Evolutionary conservation across 1,140 invertebrate genomes (phyloP).

Genomic region (Sinella curviseta): DNA sequence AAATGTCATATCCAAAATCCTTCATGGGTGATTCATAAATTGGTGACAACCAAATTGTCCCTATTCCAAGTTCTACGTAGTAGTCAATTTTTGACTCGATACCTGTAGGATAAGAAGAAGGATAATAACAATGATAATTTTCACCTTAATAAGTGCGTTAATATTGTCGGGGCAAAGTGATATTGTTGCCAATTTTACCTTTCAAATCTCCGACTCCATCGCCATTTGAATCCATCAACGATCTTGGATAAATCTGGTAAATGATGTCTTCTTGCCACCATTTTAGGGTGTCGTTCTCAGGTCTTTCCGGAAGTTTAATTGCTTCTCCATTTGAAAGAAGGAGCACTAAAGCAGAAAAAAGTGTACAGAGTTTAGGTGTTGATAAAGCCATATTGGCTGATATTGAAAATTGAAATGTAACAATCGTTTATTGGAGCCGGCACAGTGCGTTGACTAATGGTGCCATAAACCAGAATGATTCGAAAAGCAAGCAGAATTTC

Average conservation of each 20-base stretch:
- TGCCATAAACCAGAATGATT: no score
- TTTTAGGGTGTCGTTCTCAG: constrained; percentile 45
- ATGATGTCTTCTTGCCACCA: constrained; percentile 74
- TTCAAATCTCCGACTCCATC: constrained; percentile 71
- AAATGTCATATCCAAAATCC: constrained; percentile 69
- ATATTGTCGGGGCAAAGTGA: neutral
- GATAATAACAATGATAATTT: neutral
- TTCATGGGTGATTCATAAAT: constrained; percentile 62
- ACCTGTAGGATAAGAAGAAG: constrained; percentile 50
- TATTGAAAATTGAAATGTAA: no score
- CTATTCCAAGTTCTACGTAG: constrained; percentile 58
- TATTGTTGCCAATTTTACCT: constrained; percentile 53
- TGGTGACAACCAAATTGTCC: constrained; percentile 65
- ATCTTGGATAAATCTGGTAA: constrained; percentile 78
- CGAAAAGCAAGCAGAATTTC: no score
- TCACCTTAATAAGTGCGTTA: neutral
- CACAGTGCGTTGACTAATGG: no score
- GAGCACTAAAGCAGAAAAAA: neutral
- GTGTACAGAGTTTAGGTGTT: neutral
- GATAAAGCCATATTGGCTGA: neutral
- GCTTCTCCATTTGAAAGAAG: neutral
- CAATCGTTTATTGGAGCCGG: no score
- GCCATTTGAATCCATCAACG: constrained; percentile 74
- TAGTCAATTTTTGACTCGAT: constrained; percentile 57
- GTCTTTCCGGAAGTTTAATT: neutral